These are phyloP conservation scores for Piezodorus guildinii DNA, from an alignment of 1,140 invertebrate species.

Conservation along the genomic window DNA sequence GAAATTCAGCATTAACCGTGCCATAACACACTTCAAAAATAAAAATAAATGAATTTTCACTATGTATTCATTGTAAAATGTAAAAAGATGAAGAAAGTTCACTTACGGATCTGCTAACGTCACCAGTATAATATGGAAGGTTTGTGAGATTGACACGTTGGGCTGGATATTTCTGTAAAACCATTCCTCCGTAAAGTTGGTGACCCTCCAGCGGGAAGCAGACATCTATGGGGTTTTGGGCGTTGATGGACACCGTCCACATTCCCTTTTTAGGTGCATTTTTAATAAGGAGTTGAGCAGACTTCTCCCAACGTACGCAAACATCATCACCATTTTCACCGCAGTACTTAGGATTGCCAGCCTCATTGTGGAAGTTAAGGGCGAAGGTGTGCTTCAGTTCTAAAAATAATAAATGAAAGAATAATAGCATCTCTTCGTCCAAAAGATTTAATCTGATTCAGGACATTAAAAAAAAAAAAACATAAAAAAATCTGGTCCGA, in stretches of 20 bases:
- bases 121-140: not conserved
- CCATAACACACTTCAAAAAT: too few species aligned
- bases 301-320: not conserved
- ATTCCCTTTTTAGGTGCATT: not conserved
- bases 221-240: not conserved
- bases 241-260: not conserved
- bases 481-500: too few species aligned
- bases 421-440: too few species aligned
- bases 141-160: not conserved
- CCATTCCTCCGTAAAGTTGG: slow-evolving; percentile 6
- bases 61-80: not conserved
- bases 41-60: not conserved
- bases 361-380: not conserved
- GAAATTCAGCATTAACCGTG: too few species aligned
- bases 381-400: not conserved
- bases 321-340: slow-evolving; percentile 1
- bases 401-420: not conserved
- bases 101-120: not conserved
- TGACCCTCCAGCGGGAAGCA: not conserved
- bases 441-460: too few species aligned
- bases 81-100: not conserved
- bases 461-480: too few species aligned
- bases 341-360: slow-evolving; percentile 8
- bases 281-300: not conserved
- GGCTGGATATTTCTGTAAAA: not conserved